Evolutionary conservation across 1,140 invertebrate species (phyloP).

Genomic region (Lepidotrigona ventralis): DNA sequence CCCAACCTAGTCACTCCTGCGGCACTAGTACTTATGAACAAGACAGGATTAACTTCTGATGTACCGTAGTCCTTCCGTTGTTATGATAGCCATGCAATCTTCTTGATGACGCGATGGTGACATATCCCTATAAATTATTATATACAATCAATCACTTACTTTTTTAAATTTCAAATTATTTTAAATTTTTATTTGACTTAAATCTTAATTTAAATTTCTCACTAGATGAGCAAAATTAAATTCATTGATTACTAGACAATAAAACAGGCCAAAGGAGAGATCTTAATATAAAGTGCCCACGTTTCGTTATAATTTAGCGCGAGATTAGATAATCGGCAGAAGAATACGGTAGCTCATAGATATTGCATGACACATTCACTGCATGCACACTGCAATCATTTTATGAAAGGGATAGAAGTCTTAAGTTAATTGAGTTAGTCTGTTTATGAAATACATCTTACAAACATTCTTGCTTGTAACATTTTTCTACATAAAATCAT

Average conservation of each 20-base stretch:
- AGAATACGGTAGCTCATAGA: slow-evolving; percentile 34
- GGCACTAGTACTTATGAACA: slow-evolving; percentile 95
- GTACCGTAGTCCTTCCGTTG: background rate
- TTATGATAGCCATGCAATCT: background rate
- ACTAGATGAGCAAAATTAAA: background rate
- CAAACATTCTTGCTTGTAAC: background rate
- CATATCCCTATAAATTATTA: background rate
- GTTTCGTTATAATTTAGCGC: slow-evolving; percentile 36
- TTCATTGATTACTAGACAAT: slow-evolving; percentile 32
- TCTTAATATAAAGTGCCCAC: slow-evolving; percentile 42
- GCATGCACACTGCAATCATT: slow-evolving; percentile 22
- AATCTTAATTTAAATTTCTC: background rate
- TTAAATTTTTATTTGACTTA: no score
- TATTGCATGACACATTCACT: slow-evolving; percentile 34
- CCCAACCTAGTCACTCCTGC: slow-evolving; percentile 86
- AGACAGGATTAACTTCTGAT: slow-evolving; percentile 78
- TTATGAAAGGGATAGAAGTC: slow-evolving; percentile 35
- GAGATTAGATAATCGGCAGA: slow-evolving; percentile 57
- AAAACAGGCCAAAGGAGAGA: slow-evolving; percentile 36
- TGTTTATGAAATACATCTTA: slow-evolving; percentile 25
- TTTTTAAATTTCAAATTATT: background rate
- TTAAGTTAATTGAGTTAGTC: slow-evolving; percentile 35
- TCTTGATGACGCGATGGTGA: background rate
- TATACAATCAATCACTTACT: background rate
- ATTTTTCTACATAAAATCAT: slow-evolving; percentile 13